These are phyloP conservation scores for Labia minor DNA, from an alignment of 2,888 invertebrate genomes.

Conservation along the genomic window DNA sequence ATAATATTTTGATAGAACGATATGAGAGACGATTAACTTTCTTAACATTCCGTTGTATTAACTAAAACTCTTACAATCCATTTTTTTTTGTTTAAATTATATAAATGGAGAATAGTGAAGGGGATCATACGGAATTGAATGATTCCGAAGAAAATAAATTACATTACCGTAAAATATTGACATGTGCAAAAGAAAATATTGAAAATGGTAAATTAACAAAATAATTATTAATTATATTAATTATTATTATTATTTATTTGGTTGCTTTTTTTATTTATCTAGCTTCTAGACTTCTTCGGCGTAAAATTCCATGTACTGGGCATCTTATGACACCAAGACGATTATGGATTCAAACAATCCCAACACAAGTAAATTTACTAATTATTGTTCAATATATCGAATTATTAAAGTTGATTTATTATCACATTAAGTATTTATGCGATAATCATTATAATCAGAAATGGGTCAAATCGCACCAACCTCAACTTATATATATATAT, in stretches of 20 bases:
- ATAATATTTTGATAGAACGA: not conserved
- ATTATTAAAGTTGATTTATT: too few relatives aligned
- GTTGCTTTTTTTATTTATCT: slow-evolving; percentile 30
- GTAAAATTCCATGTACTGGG: slow-evolving; percentile 77
- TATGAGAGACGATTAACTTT: not conserved
- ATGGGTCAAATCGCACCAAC: too few relatives aligned
- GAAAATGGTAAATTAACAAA: slow-evolving; percentile 42
- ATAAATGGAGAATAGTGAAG: slow-evolving; percentile 20
- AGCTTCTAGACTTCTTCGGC: slow-evolving; percentile 72
- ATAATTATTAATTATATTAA: not conserved
- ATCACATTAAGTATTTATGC: too few relatives aligned
- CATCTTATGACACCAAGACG: slow-evolving; percentile 77
- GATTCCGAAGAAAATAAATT: slow-evolving; percentile 28
- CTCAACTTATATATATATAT: too few relatives aligned
- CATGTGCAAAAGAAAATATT: slow-evolving; percentile 46
- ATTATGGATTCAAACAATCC: slow-evolving; percentile 74
- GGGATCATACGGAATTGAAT: slow-evolving; percentile 15
- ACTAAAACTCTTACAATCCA: not conserved
- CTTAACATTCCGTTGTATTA: too few relatives aligned
- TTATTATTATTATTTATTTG: not conserved
- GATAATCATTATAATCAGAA: too few relatives aligned
- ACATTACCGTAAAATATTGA: slow-evolving; percentile 44
- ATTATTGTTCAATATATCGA: too few relatives aligned
- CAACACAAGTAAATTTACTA: slow-evolving; percentile 50
- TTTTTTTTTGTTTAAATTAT: not conserved